Conservation (phyloP, 2,113 vertebrate genomes). For the Henicopernis longicauda region DNA sequence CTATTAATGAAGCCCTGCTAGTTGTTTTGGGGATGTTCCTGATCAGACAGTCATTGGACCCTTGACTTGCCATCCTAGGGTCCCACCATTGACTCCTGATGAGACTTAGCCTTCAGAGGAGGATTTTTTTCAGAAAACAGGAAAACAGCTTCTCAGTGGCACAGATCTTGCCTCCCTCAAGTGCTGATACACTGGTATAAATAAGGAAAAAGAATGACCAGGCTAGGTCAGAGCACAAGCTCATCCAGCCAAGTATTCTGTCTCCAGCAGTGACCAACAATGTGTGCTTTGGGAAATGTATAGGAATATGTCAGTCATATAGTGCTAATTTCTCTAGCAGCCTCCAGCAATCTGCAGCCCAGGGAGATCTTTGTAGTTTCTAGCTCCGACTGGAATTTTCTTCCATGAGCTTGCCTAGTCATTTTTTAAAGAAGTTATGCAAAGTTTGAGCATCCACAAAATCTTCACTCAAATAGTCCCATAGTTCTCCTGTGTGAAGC, state of each 20-base stretch:
- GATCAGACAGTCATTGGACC: not conserved
- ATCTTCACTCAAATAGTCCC: not conserved
- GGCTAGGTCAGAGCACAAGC: not conserved
- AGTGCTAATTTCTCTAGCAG: not conserved
- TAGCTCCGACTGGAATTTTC: not conserved
- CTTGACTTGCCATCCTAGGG: not conserved
- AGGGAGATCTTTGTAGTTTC: not conserved
- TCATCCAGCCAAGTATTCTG: not conserved
- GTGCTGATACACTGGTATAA: not conserved
- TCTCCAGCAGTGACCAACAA: not conserved
- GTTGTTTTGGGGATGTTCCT: not conserved
- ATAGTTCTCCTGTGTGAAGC: not conserved
- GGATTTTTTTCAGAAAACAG: not conserved
- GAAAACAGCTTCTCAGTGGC: not conserved
- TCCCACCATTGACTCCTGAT: not conserved
- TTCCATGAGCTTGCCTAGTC: not conserved
- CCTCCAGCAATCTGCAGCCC: constrained; percentile 5
- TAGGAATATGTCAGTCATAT: not conserved
- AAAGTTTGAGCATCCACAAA: not conserved
- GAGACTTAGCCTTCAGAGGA: not conserved
- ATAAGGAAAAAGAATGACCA: not conserved
- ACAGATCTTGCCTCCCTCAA: not conserved
- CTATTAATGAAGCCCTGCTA: not conserved
- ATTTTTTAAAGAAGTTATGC: constrained; percentile 7
- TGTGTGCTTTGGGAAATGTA: not conserved